Evolutionary conservation across 2,888 invertebrate species (phyloP), one percentile per base, ranked within the genome.

Genomic region (Achlya flavicornis): DNA sequence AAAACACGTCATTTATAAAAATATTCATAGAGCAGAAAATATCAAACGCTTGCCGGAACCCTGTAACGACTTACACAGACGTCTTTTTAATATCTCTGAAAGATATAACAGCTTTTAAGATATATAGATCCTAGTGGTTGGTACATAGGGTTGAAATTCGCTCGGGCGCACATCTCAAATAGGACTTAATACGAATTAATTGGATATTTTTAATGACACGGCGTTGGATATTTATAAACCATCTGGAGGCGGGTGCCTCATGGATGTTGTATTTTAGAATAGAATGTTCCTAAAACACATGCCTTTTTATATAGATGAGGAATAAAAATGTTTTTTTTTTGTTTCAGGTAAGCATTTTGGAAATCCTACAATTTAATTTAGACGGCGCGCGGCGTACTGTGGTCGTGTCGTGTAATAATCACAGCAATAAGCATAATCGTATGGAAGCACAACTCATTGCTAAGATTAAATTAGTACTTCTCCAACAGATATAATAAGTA

Each of bases 141-240:
- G 12, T 5, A 0, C 16, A 70, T 83, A 83, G 71, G 78, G 81
- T 74, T 72, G 68, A 75, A 69, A 74, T 78, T 85, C 46, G 70
- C 66, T 72, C 72, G 73, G 43, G 62, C 62, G 11, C 41, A 43
- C 57, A 43, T 63, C 64, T 74, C 71, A 80, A 83, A 80, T 86
- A 86, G 67, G 81, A 79, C 81, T 82, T 81, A 80, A 79, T 85
- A 78, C 72, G 73, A 84, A 79, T 85, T 81, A 83, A 82, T 85
- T 80, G 79, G 74, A 65, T 83, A 83, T 87, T 89, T 88, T 90
- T 89, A 86, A 86, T 87, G 86, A 85, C 81, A 86, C 79, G 80
- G 77, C 83, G 78, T 78, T 76, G 78, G 74, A 71, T 90, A 89
- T 90, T 88, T 86, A 85, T 89, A 89, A 85, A 89, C 78, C 84